Conservation (phyloP, 2,113 vertebrate species). For the Eolophus roseicapilla region DNA sequence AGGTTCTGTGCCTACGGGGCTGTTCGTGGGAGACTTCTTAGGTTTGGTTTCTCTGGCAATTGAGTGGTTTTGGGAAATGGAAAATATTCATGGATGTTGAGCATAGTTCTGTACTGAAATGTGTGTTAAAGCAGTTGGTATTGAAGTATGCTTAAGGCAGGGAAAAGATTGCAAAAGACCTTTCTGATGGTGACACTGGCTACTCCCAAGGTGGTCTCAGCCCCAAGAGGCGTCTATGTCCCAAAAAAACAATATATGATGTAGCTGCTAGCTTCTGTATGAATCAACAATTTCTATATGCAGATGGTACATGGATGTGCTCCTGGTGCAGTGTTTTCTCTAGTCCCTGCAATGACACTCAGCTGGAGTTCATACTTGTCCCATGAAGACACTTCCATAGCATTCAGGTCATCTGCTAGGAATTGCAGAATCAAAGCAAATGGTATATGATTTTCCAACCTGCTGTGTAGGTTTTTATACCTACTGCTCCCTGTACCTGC, state of each 20-base stretch:
- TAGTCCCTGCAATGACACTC: no score
- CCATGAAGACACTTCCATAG: neutral
- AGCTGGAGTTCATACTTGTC: neutral
- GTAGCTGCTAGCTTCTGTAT: neutral
- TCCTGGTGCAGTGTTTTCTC: neutral
- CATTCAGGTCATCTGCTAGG: neutral
- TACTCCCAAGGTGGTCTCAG: neutral
- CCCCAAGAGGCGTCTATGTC: neutral
- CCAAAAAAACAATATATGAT: neutral
- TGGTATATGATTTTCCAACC: fast-evolving
- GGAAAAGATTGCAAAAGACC: neutral
- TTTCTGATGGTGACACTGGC: neutral
- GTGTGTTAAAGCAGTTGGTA: neutral
- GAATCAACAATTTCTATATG: fast-evolving
- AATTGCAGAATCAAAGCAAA: neutral
- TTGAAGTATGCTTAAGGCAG: fast-evolving
- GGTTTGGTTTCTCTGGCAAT: neutral
- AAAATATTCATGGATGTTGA: neutral
- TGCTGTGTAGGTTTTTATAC: fast-evolving
- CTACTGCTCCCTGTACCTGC: fast-evolving
- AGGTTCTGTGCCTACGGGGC: neutral
- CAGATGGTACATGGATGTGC: fast-evolving
- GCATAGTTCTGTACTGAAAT: neutral
- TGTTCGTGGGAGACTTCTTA: neutral
- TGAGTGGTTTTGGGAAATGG: neutral